Base-by-base conservation (phyloP, 2,888 invertebrate species). In the Halocaridina rubra region DNA sequence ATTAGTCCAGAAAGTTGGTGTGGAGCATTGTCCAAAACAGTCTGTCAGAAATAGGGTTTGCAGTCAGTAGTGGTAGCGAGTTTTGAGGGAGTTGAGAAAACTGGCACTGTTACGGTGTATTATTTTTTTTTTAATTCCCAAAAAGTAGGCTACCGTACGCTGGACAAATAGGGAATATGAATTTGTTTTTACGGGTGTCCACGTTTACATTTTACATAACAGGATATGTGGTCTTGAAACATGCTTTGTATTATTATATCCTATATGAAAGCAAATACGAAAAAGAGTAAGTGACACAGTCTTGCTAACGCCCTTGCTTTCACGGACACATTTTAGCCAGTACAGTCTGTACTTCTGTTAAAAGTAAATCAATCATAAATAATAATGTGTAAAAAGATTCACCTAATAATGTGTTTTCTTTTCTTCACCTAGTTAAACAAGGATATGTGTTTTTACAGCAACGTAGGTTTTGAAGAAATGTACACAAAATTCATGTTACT, bases 321-420 rank as follows among this genome's bases (percentile, higher is more conserved):
- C 80, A 59, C 32, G 79, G 69, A 79, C 69, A 69, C 69, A 69
- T 67, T 79, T 46, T 69, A 79, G 79, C 69, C 80, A 69, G 71
- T 71, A 80, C 80, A 77, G 46, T 77, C 53, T 76, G 76, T 76
- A 76, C 57, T 76, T 81, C 76, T 81, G 81, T 81, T 76, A 81
- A 77, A 81, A 69, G 69, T 81, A 76, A 76, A 81, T 76, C 81
- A 81, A 67, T 81, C 81, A 72, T 80, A 71, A 81, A 76, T 81
- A 81, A 81, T 76, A 76, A 76, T 64, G 72, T 81, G 81, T 81
- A 80, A 72, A 80, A 74, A 74, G 39, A 27, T 24, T 46, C 75
- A 27, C 27, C 32, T 22, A 22, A n/a, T 19, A 39, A 22, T 74
- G n/a, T 33, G 32, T 74, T 24, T 33, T 33, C 22, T 24, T 74